These are phyloP conservation scores for Hylaeus anthracinus DNA, from an alignment of 1,140 invertebrate species.

Conservation along the genomic window DNA sequence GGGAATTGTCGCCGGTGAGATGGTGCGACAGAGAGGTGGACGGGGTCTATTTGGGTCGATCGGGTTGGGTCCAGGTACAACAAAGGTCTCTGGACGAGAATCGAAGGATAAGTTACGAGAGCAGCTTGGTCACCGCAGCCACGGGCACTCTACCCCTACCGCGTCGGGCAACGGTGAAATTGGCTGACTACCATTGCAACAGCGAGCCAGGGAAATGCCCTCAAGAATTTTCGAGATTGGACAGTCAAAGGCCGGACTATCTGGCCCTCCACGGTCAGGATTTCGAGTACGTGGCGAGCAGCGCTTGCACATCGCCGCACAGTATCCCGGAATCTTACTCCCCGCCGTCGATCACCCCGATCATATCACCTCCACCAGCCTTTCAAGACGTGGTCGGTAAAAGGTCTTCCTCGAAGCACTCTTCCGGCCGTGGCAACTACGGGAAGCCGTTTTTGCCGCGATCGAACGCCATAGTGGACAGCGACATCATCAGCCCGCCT, in stretches of 20 bases:
- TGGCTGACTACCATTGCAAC: conserved; percentile 83
- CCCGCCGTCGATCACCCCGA: conserved; percentile 82
- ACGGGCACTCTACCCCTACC: conserved; percentile 73
- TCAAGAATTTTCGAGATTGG: conserved; percentile 59
- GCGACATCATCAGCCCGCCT: conserved; percentile 81
- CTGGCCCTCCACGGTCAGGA: conserved; percentile 76
- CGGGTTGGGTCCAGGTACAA: conserved; percentile 84
- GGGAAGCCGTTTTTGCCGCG: conserved; percentile 81
- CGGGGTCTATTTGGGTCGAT: conserved; percentile 82
- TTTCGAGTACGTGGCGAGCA: conserved; percentile 69
- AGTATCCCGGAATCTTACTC: conserved; percentile 80
- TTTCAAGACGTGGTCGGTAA: conserved; percentile 81
- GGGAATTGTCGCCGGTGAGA: conserved; percentile 83
- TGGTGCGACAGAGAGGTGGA: conserved; percentile 84
- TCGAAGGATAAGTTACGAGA: conserved; percentile 75
- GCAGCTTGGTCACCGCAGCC: conserved; percentile 58
- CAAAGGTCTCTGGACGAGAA: conserved; percentile 83
- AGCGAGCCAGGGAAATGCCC: conserved; percentile 81
- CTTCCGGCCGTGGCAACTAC: conserved; percentile 62
- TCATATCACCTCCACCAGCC: conserved; percentile 84
- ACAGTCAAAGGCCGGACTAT: conserved; percentile 75
- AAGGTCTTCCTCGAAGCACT: conserved; percentile 67
- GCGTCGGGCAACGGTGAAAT: conserved; percentile 78
- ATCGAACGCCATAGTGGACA: conserved; percentile 83
- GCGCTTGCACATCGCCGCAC: conserved; percentile 76